Evolutionary conservation across 2,797 vertebrate genomes (phyloP), one percentile per base, ranked within the genome.

Genomic region (Mormyrops boulengeri): DNA sequence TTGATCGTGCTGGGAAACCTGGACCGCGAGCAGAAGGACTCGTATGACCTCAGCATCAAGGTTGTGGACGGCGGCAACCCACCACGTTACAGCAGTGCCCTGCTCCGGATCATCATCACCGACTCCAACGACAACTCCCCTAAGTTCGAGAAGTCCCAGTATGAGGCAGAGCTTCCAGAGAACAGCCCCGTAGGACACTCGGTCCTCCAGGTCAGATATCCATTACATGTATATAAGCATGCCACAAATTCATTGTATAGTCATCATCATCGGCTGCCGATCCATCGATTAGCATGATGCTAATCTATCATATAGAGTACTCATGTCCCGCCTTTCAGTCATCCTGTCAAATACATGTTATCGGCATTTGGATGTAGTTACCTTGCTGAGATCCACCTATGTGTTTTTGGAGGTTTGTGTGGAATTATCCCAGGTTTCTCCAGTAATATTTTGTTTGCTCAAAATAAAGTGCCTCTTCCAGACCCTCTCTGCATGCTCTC

Each of bases 61-160:
- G 99, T 99, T 90, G 96, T 98, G 93, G 98, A 99, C 0, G 98
- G 98, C 0, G 98, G 98, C 14, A 96, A 82, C 82, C 97, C 97
- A 0, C 93, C 97, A 0, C 95, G 98, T 1, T 97, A 96, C 0
- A 99, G 98, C 96, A 99, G 97, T 0, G 98, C 98, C 60, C 94
- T 99, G 91, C 96, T 99, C 49, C 95, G 98, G 30, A 97, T 99
- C 93, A 97, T 97, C 1, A 97, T 99, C 91, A 97, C 97, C 0
- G 98, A 99, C 93, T 97, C 97, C 95, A 99, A 99, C 0, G 98
- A 99, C 96, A 99, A 99, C 0, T 94, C 96, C 0, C 98, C 98
- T 41, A 98, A 97, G 92, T 99, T 99, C 0, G 98, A 99, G 94
- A 97, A 95, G 90, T 96, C 91, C 1, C 93, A 96, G 90, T 99